Evolutionary conservation across 2,888 invertebrate species (phyloP), one percentile per base, ranked within the genome.

Genomic region (Chaetogeoica ovagalla): DNA sequence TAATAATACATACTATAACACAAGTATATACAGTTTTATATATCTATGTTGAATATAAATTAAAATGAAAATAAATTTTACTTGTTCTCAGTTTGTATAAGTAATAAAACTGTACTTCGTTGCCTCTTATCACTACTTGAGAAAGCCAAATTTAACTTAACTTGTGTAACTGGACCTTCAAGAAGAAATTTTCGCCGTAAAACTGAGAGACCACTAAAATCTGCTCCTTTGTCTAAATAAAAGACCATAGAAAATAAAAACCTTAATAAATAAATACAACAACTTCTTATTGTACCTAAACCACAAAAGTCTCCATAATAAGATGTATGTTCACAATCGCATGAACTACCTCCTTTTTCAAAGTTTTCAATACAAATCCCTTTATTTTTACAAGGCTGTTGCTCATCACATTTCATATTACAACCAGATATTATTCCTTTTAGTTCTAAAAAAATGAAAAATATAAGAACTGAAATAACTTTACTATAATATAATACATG

Each of bases 291-390:
- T 30, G 83, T 84, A 89, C 89, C 89, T 83, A 94, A 94, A 83
- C 92, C 91, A 85, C 96, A 96, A 84, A 91, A 91, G 84, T 95
- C 94, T 19, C 96, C 96, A 83, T 94, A 92, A 85, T 95, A 96
- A 81, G 95, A 96, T 0, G 96, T 96, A 82, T 93, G 90, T 84
- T 94, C 94, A 84, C 96, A 96, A 83, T 95, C 92, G 85, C 97
- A 97, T 15, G 92, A 92, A 83, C 94, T 94, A 83, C 93, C 92
- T 84, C 94, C 94, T 82, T 92, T 91, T 19, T 91, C 91, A 86
- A 97, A 97, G 85, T 95, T 93, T 86, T 96, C 96, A 5, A 93
- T 92, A 85, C 96, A 96, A 23, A 92, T 89, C 0, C 96, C 96
- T 66, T 92, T 92, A 85, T 96, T 94, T 84, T 94, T 93, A 85